These are phyloP conservation scores for Tenthredo livida DNA, from an alignment of 2,888 invertebrate genomes.

Conservation along the genomic window DNA sequence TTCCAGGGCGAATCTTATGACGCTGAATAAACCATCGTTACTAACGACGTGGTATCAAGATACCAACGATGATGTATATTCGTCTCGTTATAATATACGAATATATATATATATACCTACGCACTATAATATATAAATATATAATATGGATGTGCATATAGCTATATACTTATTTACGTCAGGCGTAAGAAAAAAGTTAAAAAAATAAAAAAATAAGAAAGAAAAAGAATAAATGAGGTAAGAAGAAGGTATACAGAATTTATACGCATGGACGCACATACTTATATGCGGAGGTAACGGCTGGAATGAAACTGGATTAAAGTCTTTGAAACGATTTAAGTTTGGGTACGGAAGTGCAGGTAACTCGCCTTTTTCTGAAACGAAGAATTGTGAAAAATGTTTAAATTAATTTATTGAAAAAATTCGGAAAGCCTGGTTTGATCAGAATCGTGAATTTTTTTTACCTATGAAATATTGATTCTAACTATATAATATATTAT, in stretches of 20 bases:
- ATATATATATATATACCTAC: background rate
- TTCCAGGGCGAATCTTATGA: background rate
- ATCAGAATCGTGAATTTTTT: too few relatives aligned
- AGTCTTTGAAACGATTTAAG: background rate
- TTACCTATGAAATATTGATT: too few relatives aligned
- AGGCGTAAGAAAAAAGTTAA: background rate
- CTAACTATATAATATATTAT: too few relatives aligned
- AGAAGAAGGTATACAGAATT: background rate
- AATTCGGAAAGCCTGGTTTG: too few relatives aligned
- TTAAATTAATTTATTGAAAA: too few relatives aligned
- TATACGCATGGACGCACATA: background rate
- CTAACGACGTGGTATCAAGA: conserved; percentile 45
- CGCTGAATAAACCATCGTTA: conserved; percentile 24
- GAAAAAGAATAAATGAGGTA: background rate
- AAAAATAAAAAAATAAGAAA: background rate
- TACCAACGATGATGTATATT: conserved; percentile 43
- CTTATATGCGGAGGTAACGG: conserved; percentile 21
- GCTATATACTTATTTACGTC: background rate
- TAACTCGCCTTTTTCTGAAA: background rate
- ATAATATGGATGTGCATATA: background rate
- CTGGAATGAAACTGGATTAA: conserved; percentile 19
- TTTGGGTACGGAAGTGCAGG: background rate
- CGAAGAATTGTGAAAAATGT: background rate
- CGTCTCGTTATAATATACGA: conserved; percentile 42
- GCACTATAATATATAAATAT: background rate